Evolutionary conservation across 2,888 invertebrate species (phyloP).

Genomic region (Pycnomerus fuliginosus): DNA sequence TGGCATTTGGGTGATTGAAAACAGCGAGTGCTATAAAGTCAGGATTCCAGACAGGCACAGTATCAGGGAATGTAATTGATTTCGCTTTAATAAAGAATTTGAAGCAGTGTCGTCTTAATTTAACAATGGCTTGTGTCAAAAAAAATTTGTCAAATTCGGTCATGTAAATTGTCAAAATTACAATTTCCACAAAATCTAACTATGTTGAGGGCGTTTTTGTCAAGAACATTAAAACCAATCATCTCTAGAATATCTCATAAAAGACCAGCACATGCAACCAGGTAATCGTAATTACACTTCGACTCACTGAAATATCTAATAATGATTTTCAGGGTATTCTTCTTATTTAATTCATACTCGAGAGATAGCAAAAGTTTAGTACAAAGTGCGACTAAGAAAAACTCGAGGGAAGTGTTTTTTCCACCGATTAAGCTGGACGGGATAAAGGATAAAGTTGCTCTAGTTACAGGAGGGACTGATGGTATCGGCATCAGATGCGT

Average conservation of each 20-base stretch:
- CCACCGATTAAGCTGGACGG: slow-evolving; percentile 9
- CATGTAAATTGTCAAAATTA: slow-evolving; percentile 13
- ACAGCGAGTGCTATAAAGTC: slow-evolving; percentile 31
- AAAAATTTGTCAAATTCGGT: slow-evolving; percentile 8
- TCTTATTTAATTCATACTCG: too few relatives aligned
- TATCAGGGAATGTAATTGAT: background rate
- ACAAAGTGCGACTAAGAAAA: too few relatives aligned
- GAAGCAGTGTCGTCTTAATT: background rate
- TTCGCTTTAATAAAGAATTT: background rate
- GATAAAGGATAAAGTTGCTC: slow-evolving; percentile 38
- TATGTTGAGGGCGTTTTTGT: slow-evolving; percentile 8
- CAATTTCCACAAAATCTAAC: slow-evolving; percentile 5
- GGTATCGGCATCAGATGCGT: slow-evolving; percentile 55
- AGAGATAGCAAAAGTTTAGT: too few relatives aligned
- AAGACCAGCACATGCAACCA: too few relatives aligned
- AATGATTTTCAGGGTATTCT: too few relatives aligned
- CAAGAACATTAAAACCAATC: slow-evolving; percentile 1
- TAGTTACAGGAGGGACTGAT: slow-evolving; percentile 56
- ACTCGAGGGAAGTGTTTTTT: slow-evolving; percentile 14
- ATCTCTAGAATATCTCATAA: too few relatives aligned
- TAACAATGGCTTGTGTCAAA: background rate
- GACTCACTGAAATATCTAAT: too few relatives aligned
- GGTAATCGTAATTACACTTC: too few relatives aligned
- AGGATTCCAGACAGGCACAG: slow-evolving; percentile 17
- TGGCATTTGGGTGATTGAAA: slow-evolving; percentile 55